These are phyloP conservation scores for Holcopasites calliopsidis DNA, from an alignment of 1,140 invertebrate species.

Conservation along the genomic window DNA sequence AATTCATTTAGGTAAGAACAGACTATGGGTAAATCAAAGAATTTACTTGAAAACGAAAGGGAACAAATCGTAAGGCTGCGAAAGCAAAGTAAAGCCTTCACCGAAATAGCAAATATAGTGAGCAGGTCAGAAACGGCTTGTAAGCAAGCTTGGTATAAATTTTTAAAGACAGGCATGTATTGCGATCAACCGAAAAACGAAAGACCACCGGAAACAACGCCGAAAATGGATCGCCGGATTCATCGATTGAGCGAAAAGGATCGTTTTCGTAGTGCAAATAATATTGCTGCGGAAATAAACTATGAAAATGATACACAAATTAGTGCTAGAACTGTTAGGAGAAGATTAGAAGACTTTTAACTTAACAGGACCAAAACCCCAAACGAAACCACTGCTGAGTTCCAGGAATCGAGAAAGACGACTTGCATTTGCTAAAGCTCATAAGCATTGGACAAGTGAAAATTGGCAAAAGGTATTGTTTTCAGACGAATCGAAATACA, in stretches of 20 bases:
- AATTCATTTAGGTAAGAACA: neutral
- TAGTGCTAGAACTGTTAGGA: neutral
- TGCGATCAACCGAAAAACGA: neutral
- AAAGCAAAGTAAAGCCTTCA: neutral
- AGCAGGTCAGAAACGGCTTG: neutral
- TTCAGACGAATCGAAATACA: constrained; percentile 8
- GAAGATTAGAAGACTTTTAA: neutral
- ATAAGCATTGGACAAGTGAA: neutral
- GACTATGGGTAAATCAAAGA: neutral
- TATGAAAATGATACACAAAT: neutral
- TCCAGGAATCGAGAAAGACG: neutral
- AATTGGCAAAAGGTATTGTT: constrained; percentile 1
- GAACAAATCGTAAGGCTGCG: neutral
- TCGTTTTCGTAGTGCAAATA: neutral
- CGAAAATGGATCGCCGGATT: neutral
- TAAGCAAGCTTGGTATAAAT: neutral
- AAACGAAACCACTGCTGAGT: neutral
- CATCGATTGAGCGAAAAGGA: neutral
- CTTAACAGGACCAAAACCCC: neutral
- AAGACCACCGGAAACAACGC: neutral
- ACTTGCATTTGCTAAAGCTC: neutral
- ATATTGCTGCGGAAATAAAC: neutral
- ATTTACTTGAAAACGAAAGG: neutral
- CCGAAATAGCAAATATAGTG: neutral
- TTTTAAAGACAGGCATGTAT: too few species aligned